Percentiles rank a stretch among this genome's conserved stretches.
Conservation (phyloP, 2,113 vertebrate species). For the Osmerus eperlanus region DNA sequence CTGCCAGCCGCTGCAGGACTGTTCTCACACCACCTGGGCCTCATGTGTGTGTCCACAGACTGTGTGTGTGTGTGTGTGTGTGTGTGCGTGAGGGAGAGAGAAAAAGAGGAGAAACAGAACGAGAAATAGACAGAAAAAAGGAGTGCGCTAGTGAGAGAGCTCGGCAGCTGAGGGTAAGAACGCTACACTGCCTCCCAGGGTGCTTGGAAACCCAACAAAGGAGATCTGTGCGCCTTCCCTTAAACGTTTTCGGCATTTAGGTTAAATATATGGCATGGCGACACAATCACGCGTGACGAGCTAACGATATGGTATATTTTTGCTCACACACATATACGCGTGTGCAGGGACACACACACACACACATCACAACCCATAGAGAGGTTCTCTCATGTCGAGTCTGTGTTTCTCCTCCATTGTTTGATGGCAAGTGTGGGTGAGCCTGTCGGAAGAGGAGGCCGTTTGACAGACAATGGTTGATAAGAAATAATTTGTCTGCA, state of each 20-base stretch:
- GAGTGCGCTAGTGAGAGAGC: constrained; percentile 9
- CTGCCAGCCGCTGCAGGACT: constrained; percentile 44
- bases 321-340: neutral
- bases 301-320: neutral
- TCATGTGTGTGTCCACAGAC: neutral
- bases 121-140: constrained; percentile 22
- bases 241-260: constrained; percentile 1
- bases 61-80: constrained; percentile 19
- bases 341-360: neutral
- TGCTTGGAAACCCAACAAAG: constrained; percentile 17
- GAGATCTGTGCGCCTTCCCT: constrained; percentile 14
- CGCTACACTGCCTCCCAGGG: constrained; percentile 50
- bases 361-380: neutral
- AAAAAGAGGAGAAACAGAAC: constrained; percentile 13
- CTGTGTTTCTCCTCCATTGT: neutral
- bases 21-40: constrained; percentile 48
- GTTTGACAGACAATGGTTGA: constrained; percentile 15
- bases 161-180: constrained; percentile 52
- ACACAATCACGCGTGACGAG: neutral
- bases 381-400: neutral
- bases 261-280: constrained; percentile 18
- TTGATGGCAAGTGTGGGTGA: neutral
- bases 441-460: constrained; percentile 6
- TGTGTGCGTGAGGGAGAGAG: constrained; percentile 19
- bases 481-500: constrained; percentile 33